These are phyloP conservation scores for Scaptomyza polygonia DNA, from an alignment of 2,888 invertebrate species.

Conservation along the genomic window DNA sequence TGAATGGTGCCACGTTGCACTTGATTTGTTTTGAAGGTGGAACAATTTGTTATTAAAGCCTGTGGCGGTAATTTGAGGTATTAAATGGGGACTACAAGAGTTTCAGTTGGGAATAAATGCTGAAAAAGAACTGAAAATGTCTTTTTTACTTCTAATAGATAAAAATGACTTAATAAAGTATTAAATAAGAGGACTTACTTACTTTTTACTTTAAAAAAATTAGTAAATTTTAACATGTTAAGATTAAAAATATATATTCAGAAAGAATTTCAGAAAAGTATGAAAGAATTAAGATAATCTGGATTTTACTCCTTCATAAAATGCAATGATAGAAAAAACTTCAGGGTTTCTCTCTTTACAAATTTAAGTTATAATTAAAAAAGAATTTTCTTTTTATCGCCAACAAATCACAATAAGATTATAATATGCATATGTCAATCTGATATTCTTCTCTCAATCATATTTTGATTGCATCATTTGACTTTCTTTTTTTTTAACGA, in stretches of 20 bases:
- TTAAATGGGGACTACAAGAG: conserved; percentile 23
- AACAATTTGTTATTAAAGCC: conserved; percentile 48
- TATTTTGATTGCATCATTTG: conserved; percentile 10
- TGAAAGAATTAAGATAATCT: no score
- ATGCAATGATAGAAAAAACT: no score
- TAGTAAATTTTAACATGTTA: no score
- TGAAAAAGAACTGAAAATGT: neutral
- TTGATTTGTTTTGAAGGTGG: conserved; percentile 38
- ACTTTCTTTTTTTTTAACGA: conserved; percentile 15
- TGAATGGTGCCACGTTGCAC: conserved; percentile 25
- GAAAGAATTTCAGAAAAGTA: no score
- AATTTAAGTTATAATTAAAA: neutral
- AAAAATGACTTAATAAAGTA: neutral
- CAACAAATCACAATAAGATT: neutral
- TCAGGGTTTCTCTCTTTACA: neutral
- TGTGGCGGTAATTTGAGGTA: conserved; percentile 32
- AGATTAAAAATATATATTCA: no score
- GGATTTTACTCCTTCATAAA: no score
- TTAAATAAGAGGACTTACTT: neutral
- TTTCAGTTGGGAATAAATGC: conserved; percentile 11
- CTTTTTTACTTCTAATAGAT: neutral
- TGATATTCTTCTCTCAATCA: neutral
- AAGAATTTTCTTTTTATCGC: neutral
- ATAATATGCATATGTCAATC: neutral
- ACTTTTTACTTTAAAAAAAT: no score